Base-by-base conservation (phyloP, 2,113 vertebrate genomes). In the Bubalus kerabau region DNA sequence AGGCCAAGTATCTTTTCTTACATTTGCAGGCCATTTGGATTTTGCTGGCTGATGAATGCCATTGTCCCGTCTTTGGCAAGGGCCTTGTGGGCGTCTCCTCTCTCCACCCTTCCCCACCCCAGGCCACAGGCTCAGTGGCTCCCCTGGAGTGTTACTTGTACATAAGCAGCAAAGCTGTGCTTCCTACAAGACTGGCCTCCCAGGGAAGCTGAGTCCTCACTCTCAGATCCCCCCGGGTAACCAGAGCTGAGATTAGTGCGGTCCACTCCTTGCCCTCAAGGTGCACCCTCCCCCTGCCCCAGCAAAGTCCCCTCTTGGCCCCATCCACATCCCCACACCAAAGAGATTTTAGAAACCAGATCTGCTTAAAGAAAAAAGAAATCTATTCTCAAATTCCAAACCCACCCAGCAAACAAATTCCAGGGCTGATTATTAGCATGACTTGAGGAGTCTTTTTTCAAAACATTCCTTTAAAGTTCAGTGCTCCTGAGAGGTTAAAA, bases 351-450 rank as follows among this genome's bases (percentile, higher is more conserved):
- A 83, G 71, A 97, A 98, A 86, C 60, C 88, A 89, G 60, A 98
- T 88, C 95, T 64, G 60, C 87, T 94, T 80, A 90, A 89, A 93
- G 46, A 59, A 46, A 94, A 90, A 30, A 60, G 93, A 90, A 13
- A 40, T 78, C n/a, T 91, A 95, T 96, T 93, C 88, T 93, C 46
- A 96, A 97, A 95, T 90, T 94, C 80, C 90, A 97, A 90, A 94
- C 60, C 30, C 46, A 59, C 24, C 50, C 60, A 95, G 74, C 67
- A 93, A 97, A 89, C 23, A 83, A 91, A 96, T 97, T 98, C 97
- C 97, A 93, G 71, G 13, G 36, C 60, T 54, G 97, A 95, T 93
- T 92, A 96, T 83, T 85, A 95, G 67, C 64, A 56, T 59, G 87
- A 86, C 82, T 87, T 48, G 8, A 94, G n/a, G n/a, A 95, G 40